phyloP scores from a whole-genome alignment of 2,888 invertebrate species.

The Doris montereyensis region DNA sequence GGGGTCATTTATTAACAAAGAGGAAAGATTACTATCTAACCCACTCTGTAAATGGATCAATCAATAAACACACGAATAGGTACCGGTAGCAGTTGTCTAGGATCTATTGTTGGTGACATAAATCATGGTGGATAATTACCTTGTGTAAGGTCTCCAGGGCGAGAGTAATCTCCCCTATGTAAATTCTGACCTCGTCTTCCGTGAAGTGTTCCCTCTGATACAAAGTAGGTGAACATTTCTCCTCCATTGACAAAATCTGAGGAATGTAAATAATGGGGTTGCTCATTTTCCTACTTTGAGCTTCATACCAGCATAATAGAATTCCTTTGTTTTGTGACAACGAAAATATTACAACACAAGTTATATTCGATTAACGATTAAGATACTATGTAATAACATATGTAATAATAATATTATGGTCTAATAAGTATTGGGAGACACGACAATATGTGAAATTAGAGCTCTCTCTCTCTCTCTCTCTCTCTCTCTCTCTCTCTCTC shows the following conservation, averaged over 20 bases:
- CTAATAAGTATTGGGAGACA: not conserved
- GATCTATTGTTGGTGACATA: no score
- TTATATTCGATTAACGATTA: no score
- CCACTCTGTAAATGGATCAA: no score
- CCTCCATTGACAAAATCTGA: conserved; percentile 98
- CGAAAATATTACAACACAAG: no score
- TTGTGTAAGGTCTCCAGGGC: conserved; percentile 96
- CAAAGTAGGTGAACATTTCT: conserved; percentile 95
- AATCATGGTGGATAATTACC: no score
- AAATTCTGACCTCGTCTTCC: conserved; percentile 90
- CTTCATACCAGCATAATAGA: not conserved
- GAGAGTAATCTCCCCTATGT: conserved; percentile 95
- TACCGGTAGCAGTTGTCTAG: no score
- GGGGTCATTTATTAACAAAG: no score
- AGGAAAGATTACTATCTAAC: no score
- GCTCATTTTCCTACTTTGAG: not conserved
- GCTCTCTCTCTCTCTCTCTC: not conserved
- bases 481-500: not conserved
- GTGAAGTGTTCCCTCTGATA: conserved; percentile 94
- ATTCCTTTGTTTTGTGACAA: no score
- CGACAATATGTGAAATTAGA: no score
- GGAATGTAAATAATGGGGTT: not conserved
- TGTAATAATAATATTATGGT: not conserved
- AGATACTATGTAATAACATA: not conserved
- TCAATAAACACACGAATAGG: no score